Conservation (phyloP, 2,888 invertebrate genomes). For the Luperina nickerlii region DNA sequence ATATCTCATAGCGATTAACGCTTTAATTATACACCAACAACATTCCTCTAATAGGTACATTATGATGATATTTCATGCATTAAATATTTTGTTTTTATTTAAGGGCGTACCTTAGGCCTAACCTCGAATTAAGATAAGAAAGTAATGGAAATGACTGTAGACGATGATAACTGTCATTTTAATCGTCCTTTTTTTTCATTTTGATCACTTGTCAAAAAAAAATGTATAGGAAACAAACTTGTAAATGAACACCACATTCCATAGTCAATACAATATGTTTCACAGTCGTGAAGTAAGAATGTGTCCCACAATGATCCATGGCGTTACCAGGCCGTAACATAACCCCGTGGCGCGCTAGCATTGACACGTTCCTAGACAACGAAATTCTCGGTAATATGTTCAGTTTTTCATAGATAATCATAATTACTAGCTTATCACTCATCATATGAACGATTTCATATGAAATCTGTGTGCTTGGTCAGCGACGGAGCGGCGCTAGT, state of each 20-base stretch:
- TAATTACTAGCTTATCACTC: slow-evolving; percentile 76
- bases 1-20: slow-evolving; percentile 70
- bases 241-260: slow-evolving; percentile 27
- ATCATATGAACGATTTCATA: slow-evolving; percentile 82
- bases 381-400: slow-evolving; percentile 74
- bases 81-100: slow-evolving; percentile 47
- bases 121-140: slow-evolving; percentile 18
- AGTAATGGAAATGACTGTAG: slow-evolving; percentile 15
- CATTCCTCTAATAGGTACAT: slow-evolving; percentile 70
- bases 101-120: slow-evolving; percentile 28
- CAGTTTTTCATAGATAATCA: slow-evolving; percentile 78
- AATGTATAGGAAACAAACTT: background rate
- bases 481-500: slow-evolving; percentile 79
- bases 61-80: slow-evolving; percentile 61
- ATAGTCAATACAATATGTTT: slow-evolving; percentile 19
- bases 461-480: slow-evolving; percentile 81
- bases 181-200: background rate
- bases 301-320: slow-evolving; percentile 19
- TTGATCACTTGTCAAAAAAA: background rate
- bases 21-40: slow-evolving; percentile 71
- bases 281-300: slow-evolving; percentile 16
- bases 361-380: slow-evolving; percentile 66
- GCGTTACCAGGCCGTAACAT: slow-evolving; percentile 53
- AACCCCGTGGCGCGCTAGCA: slow-evolving; percentile 49
- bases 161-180: background rate